These are phyloP conservation scores for Ormyrus rosae DNA, from an alignment of 2,888 invertebrate genomes.

Conservation along the genomic window DNA sequence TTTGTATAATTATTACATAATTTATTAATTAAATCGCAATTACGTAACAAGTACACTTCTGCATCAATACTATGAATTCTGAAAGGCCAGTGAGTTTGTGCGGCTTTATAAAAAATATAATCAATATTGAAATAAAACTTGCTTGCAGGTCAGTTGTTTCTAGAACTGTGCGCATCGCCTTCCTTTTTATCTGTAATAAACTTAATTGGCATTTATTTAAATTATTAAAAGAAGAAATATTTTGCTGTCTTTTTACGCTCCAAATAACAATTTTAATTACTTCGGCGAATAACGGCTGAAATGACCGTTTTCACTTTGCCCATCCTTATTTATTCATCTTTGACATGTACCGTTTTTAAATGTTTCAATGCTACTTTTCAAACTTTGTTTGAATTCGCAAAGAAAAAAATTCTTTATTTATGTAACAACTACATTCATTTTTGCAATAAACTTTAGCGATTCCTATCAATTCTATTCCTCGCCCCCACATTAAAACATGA, in stretches of 20 bases:
- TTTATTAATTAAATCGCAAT: no score
- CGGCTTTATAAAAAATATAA: no score
- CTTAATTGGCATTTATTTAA: constrained; percentile 5
- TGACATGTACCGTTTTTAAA: not conserved
- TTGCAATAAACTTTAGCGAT: no score
- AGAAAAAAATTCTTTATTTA: no score
- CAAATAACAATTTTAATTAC: not conserved
- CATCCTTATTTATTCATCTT: no score
- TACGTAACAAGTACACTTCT: no score
- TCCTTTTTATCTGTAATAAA: not conserved
- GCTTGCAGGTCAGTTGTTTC: not conserved
- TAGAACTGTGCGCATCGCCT: not conserved
- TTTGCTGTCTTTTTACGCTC: not conserved
- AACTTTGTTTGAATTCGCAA: not conserved
- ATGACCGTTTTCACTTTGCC: not conserved
- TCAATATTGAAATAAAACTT: not conserved
- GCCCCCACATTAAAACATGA: no score
- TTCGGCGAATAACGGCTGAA: not conserved
- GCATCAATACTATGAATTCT: no score
- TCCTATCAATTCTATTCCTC: no score
- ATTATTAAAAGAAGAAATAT: not conserved
- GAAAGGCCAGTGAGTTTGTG: no score
- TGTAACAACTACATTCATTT: no score
- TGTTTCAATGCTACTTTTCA: not conserved
- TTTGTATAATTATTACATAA: no score